Evolutionary conservation across 53 echinoderm and acorn worm genomes (phyloP).

Genomic region (Temnopleurus reevesii): DNA sequence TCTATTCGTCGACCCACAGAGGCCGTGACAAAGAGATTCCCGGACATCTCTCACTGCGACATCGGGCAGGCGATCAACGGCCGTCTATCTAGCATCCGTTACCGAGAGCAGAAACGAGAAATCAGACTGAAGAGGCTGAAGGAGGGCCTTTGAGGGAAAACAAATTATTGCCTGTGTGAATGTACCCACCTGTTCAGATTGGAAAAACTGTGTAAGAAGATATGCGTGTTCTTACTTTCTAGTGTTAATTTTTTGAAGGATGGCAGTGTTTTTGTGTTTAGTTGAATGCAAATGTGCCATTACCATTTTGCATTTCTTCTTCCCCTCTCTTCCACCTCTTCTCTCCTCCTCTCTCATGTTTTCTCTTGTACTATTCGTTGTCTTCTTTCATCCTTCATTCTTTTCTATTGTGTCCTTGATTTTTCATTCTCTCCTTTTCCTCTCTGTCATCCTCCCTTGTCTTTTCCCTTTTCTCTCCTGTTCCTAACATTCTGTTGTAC

Average conservation of each 20-base stretch:
- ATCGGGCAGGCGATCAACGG: slow-evolving; percentile 58
- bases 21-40: slow-evolving; percentile 39
- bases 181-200: not conserved
- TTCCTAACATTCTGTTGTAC: too few species aligned
- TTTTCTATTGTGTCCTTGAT: too few species aligned
- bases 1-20: slow-evolving; percentile 5
- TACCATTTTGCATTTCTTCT: slow-evolving; percentile 31
- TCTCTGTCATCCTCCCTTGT: too few species aligned
- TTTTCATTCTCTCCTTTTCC: too few species aligned
- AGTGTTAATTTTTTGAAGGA: not conserved
- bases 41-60: slow-evolving; percentile 34
- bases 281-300: not conserved
- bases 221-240: not conserved
- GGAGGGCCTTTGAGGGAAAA: not conserved
- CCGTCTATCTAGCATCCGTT: slow-evolving; percentile 49
- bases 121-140: not conserved
- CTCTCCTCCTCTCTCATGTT: not conserved
- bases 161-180: not conserved
- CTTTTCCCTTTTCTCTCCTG: too few species aligned
- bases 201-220: not conserved
- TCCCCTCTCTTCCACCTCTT: not conserved
- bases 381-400: too few species aligned
- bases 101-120: slow-evolving; percentile 39
- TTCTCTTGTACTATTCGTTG: too few species aligned
- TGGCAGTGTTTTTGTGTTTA: not conserved